Evolutionary conservation across 37 sponge, comb jelly and placozoan genomes (phyloP), one percentile per base, ranked within the genome.

Genomic region (Bolinopsis microptera): DNA sequence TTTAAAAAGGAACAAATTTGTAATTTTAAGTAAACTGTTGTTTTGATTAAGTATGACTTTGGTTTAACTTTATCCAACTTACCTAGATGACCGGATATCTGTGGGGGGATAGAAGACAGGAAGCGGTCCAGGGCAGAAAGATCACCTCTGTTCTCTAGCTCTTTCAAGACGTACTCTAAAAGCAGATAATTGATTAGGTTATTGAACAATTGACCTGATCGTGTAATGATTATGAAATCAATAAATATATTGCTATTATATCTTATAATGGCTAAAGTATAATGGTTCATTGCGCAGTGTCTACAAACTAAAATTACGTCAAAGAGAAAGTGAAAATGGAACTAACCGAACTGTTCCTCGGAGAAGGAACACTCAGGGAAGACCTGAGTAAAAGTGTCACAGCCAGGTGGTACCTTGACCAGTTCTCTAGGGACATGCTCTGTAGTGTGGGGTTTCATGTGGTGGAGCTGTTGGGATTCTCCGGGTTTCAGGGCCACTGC

Each of bases 271-370:
- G n/a, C n/a, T n/a, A n/a, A n/a, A n/a, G n/a, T n/a, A n/a, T n/a
- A n/a, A n/a, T n/a, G n/a, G n/a, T n/a, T n/a, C n/a, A n/a, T n/a
- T n/a, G n/a, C n/a, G n/a, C n/a, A n/a, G n/a, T n/a, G n/a, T n/a
- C n/a, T n/a, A n/a, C n/a, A n/a, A n/a, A n/a, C n/a, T n/a, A n/a
- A n/a, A n/a, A n/a, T n/a, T n/a, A n/a, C n/a, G n/a, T n/a, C n/a
- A 48, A 48, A 48, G 61, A 18, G 61, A 48, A 48, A 48, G 61
- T 18, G 61, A 48, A 13, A 48, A n/a, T n/a, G n/a, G n/a, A 48
- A 48, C 90, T 26, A 23, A 86, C 90, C 90, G 30, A 86, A 86
- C 61, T 86, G 90, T 0, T 28, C 90, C 35, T 86, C 90, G 1
- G 90, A 36, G 61, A 86, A 86, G 3, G 41, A 23, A 28, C 61